Base-by-base conservation (phyloP, 2,888 invertebrate genomes). In the Orchesellides sinensis region DNA sequence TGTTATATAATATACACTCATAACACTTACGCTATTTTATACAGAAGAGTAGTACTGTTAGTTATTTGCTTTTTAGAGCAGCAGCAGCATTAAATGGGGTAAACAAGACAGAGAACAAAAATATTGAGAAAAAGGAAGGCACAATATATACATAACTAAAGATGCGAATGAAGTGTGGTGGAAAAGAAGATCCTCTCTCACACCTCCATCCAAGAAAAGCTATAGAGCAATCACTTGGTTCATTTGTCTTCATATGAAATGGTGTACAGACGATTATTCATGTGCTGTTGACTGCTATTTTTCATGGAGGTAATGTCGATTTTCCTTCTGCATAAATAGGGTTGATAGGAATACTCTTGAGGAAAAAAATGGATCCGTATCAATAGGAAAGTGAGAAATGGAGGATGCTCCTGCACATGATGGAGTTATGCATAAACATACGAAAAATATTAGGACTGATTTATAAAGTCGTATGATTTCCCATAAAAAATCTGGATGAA, bases 211-310 rank as follows among this genome's bases (percentile, higher is more conserved):
- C 56, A 56, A 17, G 49, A 6, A n/a, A 6, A 54, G 61, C 17
- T 52, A 47, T 32, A 49, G 63, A 70, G 65, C 77, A 80, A 84
- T 84, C 84, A 85, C 82, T 83, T 72, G 77, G 82, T 87, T 87
- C 87, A 86, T 85, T 86, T 87, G 85, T 87, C 85, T 87, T 87
- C 85, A 84, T 85, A 85, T 80, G 84, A 85, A 83, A 83, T 77
- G 79, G 72, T 84, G 73, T 84, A 73, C 80, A 83, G 79, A 74
- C 83, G 75, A 84, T 87, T 84, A 87, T 84, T 87, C 85, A 87
- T 87, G 82, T 84, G 80, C 82, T 82, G 80, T 84, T 85, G 85
- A 87, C 86, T 85, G 72, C 84, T 84, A 85, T 85, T 85, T 87
- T 85, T 85, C 85, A 85, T 82, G 56, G 75, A 63, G 82, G 75